Evolutionary conservation across 2,113 vertebrate species (phyloP), one percentile per base, ranked within the genome.

Genomic region (Litocranius walleri): DNA sequence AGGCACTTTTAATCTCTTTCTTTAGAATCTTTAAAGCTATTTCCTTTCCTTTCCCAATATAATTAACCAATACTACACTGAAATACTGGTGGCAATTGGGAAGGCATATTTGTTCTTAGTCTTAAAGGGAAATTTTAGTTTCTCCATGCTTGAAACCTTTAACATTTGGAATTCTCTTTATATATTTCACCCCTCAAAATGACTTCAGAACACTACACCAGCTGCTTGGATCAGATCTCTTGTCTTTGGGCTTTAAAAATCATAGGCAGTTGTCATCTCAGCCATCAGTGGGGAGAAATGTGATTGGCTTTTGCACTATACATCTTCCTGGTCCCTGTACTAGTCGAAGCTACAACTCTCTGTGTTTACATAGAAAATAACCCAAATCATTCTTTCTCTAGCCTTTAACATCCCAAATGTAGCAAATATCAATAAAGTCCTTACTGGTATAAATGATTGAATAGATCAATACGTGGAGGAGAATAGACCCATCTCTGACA

Each of bases 21-120:
- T 92, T 97, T 96, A 30, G 33, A 45, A 59, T 94, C 48, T 87
- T 92, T 96, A 50, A 87, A 83, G 48, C 56, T 15, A 43, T 91
- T 88, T 90, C 8, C 64, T 91, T 36, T 90, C 43, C 56, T 77
- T 54, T 50, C 40, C n/a, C 9, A 84, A 17, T 71, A 67, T 43
- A n/a, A 74, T 89, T 91, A 88, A 30, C 27, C 54, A 56, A 30
- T 25, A n/a, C 13, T 29, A 59, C 40, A 12, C n/a, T 50, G 74
- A 92, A n/a, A 94, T n/a, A 50, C 3, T n/a, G 6, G 54, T 43
- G 30, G 21, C 57, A 33, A 86, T 7, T 71, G 23, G 4, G 11
- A 29, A 86, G 67, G 19, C 16, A 48, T 88, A 83, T 64, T 57
- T 91, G 25, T 94, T 91, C 30, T 94, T 64, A 71, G 71, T 54